Conservation (phyloP, 2,888 invertebrate genomes). For the Barypeithes pellucidus region DNA sequence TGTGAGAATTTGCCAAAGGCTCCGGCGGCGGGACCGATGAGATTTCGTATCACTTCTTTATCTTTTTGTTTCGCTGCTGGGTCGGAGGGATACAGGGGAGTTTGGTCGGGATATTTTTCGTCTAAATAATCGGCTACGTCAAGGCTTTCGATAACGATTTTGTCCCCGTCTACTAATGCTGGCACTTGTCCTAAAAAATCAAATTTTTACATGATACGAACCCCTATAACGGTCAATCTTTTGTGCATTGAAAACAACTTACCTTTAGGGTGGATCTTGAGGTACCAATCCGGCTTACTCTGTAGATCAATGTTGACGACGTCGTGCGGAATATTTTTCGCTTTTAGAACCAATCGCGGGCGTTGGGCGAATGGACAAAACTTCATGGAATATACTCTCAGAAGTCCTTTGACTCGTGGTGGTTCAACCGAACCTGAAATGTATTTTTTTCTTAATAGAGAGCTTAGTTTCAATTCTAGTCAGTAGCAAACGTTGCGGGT, state of each 20-base stretch:
- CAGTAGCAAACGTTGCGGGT: too few relatives aligned
- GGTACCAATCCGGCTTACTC: conserved; percentile 90
- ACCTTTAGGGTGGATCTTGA: conserved; percentile 75
- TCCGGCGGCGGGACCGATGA: conserved; percentile 41
- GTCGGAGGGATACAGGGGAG: conserved; percentile 70
- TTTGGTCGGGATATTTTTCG: conserved; percentile 71
- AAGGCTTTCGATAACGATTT: conserved; percentile 73
- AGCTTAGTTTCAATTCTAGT: too few relatives aligned
- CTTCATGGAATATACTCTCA: conserved; percentile 86
- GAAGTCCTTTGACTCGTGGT: conserved; percentile 75
- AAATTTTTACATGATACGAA: background rate
- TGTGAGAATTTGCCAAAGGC: background rate
- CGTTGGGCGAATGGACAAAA: conserved; percentile 89
- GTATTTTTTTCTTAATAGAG: too few relatives aligned
- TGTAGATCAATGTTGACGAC: conserved; percentile 81
- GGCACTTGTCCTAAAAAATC: conserved; percentile 71
- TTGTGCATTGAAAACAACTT: too few relatives aligned
- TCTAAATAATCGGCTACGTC: conserved; percentile 74
- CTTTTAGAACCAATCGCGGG: conserved; percentile 81
- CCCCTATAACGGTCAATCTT: too few relatives aligned
- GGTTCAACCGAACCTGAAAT: conserved; percentile 81
- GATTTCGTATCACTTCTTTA: conserved; percentile 61
- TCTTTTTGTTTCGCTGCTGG: conserved; percentile 63
- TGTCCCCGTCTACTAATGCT: conserved; percentile 69
- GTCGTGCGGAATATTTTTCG: conserved; percentile 84